These are phyloP conservation scores for Crax fasciolata DNA, from an alignment of 2,797 vertebrate genomes.

Conservation along the genomic window DNA sequence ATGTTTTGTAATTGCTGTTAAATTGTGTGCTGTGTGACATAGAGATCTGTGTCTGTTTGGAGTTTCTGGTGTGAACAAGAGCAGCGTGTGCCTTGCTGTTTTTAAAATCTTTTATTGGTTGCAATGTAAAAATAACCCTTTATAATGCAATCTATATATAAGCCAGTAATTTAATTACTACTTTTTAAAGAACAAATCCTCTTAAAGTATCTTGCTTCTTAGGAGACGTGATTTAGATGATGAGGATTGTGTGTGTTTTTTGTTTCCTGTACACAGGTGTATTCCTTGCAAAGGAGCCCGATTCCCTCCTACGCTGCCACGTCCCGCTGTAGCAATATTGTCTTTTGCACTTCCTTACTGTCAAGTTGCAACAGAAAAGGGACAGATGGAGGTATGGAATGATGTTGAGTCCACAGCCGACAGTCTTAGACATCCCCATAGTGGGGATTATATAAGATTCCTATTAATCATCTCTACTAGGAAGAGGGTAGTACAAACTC, in stretches of 20 bases:
- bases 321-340: slow-evolving; percentile 92
- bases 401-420: background rate
- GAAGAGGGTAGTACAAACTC: background rate
- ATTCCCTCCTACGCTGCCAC: slow-evolving; percentile 94
- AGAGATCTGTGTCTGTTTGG: background rate
- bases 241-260: background rate
- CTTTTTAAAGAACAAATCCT: slow-evolving; percentile 15
- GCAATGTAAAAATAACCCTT: background rate
- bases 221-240: background rate
- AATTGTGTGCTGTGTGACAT: background rate
- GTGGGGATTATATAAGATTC: background rate
- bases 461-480: background rate
- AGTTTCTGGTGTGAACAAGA: background rate
- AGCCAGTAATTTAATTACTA: background rate
- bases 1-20: background rate
- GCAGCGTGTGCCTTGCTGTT: background rate
- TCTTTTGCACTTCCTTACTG: slow-evolving; percentile 93
- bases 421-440: background rate
- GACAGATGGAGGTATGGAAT: slow-evolving; percentile 94
- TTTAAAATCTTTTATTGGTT: background rate
- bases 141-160: background rate
- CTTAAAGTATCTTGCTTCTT: background rate
- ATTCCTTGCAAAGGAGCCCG: slow-evolving; percentile 96
- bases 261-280: slow-evolving; percentile 85
- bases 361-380: slow-evolving; percentile 94